phyloP scores from a whole-genome alignment of 2,113 vertebrate species.

The Catharus bicknelli region DNA sequence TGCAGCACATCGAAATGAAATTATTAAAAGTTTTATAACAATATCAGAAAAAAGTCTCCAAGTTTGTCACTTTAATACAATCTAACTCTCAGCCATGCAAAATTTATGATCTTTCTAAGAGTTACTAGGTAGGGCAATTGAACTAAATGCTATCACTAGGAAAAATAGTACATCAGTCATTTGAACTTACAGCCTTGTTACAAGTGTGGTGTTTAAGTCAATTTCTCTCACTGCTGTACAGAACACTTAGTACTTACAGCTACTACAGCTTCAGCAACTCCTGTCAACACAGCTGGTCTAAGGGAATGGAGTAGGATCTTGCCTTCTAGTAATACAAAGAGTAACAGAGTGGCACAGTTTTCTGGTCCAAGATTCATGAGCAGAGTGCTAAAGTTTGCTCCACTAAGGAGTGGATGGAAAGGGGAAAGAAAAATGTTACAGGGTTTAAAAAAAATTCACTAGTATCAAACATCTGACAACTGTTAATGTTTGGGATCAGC shows the following conservation, averaged over 20 bases:
- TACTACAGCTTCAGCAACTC: slow-evolving; percentile 95
- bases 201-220: not conserved
- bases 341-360: slow-evolving; percentile 91
- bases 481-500: not conserved
- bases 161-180: not conserved
- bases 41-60: not conserved
- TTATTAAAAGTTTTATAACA: not conserved
- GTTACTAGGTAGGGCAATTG: not conserved
- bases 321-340: slow-evolving; percentile 91
- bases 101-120: not conserved
- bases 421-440: not conserved
- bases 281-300: slow-evolving; percentile 94
- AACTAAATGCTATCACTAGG: not conserved
- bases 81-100: not conserved
- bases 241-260: slow-evolving; percentile 84
- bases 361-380: slow-evolving; percentile 94
- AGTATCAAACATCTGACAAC: not conserved
- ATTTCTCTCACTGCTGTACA: not conserved
- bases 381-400: slow-evolving; percentile 93
- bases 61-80: not conserved
- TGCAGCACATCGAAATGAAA: not conserved
- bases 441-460: not conserved
- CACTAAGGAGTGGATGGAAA: slow-evolving; percentile 71
- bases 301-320: slow-evolving; percentile 98
- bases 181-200: not conserved